Percentiles rank a stretch among this genome's conserved stretches.
Evolutionary conservation across 2,797 vertebrate species (phyloP).

Genomic region (Phoxinus dragarum): DNA sequence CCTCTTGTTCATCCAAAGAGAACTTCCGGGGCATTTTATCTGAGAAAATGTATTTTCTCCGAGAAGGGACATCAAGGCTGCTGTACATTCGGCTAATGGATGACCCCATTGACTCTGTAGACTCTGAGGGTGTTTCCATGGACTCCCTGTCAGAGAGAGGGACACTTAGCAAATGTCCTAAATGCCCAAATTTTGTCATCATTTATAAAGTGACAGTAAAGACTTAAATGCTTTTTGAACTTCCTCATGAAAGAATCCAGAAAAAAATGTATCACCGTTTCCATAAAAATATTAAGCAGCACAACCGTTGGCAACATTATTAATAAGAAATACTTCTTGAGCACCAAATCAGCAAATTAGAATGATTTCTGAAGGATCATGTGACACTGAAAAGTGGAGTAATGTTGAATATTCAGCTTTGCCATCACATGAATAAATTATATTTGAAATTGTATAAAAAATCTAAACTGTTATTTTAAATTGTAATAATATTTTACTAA

Average conservation of each 20-base stretch:
- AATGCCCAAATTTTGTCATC: neutral
- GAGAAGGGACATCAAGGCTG: constrained; percentile 65
- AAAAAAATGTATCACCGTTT: neutral
- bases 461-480: no score
- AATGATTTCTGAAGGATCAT: neutral
- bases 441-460: no score
- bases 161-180: neutral
- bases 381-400: no score
- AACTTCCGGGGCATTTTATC: constrained; percentile 65
- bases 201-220: neutral
- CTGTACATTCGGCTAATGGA: constrained; percentile 84
- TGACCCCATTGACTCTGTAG: constrained; percentile 85
- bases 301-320: neutral
- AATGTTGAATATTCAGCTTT: no score
- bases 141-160: constrained; percentile 80
- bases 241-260: neutral
- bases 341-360: neutral
- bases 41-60: constrained; percentile 65
- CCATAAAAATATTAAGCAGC: neutral
- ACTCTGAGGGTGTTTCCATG: constrained; percentile 85
- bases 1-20: constrained; percentile 70
- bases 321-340: no score
- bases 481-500: no score
- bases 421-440: no score
- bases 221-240: neutral